Evolutionary conservation across 1,140 invertebrate genomes (phyloP), one percentile per base, ranked within the genome.

Genomic region (Chironomus striatipennis): DNA sequence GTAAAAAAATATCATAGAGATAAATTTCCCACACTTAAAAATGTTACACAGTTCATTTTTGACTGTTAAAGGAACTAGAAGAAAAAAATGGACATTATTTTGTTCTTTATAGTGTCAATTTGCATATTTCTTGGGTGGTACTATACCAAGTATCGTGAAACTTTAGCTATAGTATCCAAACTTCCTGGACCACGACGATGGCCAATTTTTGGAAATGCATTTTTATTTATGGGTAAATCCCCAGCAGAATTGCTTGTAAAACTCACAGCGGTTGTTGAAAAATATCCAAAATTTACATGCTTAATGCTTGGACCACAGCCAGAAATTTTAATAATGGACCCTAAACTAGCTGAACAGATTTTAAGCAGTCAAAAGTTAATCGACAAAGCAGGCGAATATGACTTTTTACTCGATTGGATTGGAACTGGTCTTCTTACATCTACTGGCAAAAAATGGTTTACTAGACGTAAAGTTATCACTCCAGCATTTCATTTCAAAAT

Each of bases 401-500:
- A 70, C 18, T 70, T 70, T 20, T 7, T 70, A 20, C 9, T 21
- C 5, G 65, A 18, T 12, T 70, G 65, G 65, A 15, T 70, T 1
- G 65, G 18, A n/a, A 70, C 65, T 21, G 65, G 65, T 18, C 18
- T 70, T 10, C 10, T 70, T 5, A 70, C 18, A 20, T 17, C 65
- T 3, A 70, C n/a, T 20, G 86, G 86, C 43, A 77, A 80, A 18
- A 92, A 93, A 79, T 97, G 95, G 95, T 86, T 87, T 70, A 83
- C 84, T 12, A 84, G 92, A 17, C 84, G 94, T 20, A 94, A 92
- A 82, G 85, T 95, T 73, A 83, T 97, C 8, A 92, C 92, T 1
- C 94, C 94, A 9, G 89, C 93, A 0, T 97, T 97, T 79, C 94
- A 96, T 81, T 95, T 94, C 79, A 89, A 90, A 78, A 93, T 95